These are phyloP conservation scores for Alligator sinensis DNA, from an alignment of 2,113 vertebrate species.

Conservation along the genomic window DNA sequence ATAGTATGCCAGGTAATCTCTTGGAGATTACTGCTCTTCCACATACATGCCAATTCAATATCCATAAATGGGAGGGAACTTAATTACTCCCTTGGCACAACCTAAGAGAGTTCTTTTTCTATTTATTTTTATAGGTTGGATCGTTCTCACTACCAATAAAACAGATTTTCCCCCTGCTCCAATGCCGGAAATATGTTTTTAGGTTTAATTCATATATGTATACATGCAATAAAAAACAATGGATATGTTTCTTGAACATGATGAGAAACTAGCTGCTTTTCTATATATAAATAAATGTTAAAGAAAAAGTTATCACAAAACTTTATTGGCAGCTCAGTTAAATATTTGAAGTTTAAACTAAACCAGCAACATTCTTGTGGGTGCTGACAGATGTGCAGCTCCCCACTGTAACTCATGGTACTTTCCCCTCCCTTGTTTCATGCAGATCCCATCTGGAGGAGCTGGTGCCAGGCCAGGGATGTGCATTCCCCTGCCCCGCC, in stretches of 20 bases:
- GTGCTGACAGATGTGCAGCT: too few relatives aligned
- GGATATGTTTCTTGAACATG: not conserved
- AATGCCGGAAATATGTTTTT: too few relatives aligned
- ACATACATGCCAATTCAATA: not conserved
- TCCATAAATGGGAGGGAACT: not conserved
- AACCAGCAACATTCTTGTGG: too few relatives aligned
- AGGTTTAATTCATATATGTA: too few relatives aligned
- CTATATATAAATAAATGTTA: not conserved
- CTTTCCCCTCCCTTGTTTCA: too few relatives aligned
- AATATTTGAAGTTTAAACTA: too few relatives aligned
- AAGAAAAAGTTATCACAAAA: not conserved
- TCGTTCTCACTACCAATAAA: not conserved
- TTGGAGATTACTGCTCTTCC: not conserved
- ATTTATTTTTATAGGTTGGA: not conserved
- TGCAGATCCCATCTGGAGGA: too few relatives aligned
- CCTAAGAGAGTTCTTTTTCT: not conserved
- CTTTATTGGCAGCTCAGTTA: not conserved
- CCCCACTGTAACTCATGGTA: too few relatives aligned
- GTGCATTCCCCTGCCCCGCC: too few relatives aligned
- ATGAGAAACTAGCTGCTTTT: not conserved
- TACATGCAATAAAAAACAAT: too few relatives aligned
- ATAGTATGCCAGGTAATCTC: not conserved
- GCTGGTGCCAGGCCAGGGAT: too few relatives aligned
- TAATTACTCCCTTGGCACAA: not conserved
- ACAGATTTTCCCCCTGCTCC: not conserved